These are phyloP conservation scores for Goniozus legneri DNA, from an alignment of 1,140 invertebrate species.

Conservation along the genomic window DNA sequence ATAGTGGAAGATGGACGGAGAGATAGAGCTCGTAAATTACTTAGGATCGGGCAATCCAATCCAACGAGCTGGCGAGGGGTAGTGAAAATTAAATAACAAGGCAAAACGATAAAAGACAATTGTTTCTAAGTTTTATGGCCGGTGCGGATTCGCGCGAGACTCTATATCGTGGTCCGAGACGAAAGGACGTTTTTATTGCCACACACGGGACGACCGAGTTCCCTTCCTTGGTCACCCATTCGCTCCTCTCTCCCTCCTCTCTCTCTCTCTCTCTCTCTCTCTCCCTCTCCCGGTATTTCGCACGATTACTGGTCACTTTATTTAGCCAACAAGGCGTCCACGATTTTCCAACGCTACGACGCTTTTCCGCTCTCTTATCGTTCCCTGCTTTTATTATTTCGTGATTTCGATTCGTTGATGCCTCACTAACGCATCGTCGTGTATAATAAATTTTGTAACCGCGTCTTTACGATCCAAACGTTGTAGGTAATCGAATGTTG, in stretches of 20 bases:
- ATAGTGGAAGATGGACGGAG: too few relatives aligned
- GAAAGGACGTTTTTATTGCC: constrained; percentile 46
- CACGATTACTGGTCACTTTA: too few relatives aligned
- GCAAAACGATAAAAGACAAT: constrained; percentile 49
- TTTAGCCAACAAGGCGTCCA: too few relatives aligned
- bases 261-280: background rate
- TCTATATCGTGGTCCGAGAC: constrained; percentile 15
- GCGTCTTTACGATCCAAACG: too few relatives aligned
- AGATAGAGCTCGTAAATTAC: constrained; percentile 51
- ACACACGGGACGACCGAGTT: constrained; percentile 8
- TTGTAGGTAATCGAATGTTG: too few relatives aligned
- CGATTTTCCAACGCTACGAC: too few relatives aligned
- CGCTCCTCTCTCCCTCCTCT: constrained; percentile 23
- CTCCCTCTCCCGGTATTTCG: background rate
- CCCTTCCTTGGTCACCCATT: constrained; percentile 35
- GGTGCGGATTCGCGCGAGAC: constrained; percentile 16
- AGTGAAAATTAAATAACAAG: constrained; percentile 49
- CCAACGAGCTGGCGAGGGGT: constrained; percentile 20
- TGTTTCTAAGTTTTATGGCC: constrained; percentile 47
- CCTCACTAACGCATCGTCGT: too few relatives aligned
- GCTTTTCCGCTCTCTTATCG: too few relatives aligned
- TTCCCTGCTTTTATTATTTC: too few relatives aligned
- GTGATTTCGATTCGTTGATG: too few relatives aligned
- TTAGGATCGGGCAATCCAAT: constrained; percentile 35
- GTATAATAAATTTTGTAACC: too few relatives aligned